Conservation (phyloP, 2,888 invertebrate genomes). For the Calameuta filiformis region DNA sequence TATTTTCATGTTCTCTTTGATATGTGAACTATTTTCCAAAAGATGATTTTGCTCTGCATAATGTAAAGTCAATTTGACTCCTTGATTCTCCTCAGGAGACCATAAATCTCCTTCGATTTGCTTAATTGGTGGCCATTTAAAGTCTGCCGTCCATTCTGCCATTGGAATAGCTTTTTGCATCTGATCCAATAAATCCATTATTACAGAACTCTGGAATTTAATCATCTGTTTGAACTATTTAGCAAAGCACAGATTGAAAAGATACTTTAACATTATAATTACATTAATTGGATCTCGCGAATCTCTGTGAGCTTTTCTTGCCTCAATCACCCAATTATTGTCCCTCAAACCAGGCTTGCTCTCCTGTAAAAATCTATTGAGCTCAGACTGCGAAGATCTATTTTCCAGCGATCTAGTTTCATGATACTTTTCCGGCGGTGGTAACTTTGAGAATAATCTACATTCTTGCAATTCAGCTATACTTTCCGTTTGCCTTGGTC, state of each 20-base stretch:
- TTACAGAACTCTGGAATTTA: slow-evolving; percentile 43
- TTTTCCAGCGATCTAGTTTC: slow-evolving; percentile 11
- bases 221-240: neutral
- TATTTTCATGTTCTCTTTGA: slow-evolving; percentile 46
- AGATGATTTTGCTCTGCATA: slow-evolving; percentile 50
- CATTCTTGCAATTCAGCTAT: slow-evolving; percentile 42
- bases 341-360: slow-evolving; percentile 53
- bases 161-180: slow-evolving; percentile 61
- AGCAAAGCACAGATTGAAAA: neutral
- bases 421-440: slow-evolving; percentile 35
- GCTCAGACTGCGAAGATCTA: slow-evolving; percentile 37
- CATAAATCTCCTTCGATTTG: slow-evolving; percentile 40
- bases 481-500: slow-evolving; percentile 34
- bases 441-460: slow-evolving; percentile 47
- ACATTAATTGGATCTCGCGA: slow-evolving; percentile 50
- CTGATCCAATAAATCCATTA: slow-evolving; percentile 52
- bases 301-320: slow-evolving; percentile 48
- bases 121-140: slow-evolving; percentile 46
- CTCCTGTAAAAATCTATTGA: slow-evolving; percentile 46
- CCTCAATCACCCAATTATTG: slow-evolving; percentile 54
- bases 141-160: slow-evolving; percentile 55
- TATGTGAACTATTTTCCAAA: slow-evolving; percentile 32
- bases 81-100: slow-evolving; percentile 55
- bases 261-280: neutral
- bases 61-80: slow-evolving; percentile 50